Base-by-base conservation (phyloP, 2,113 vertebrate genomes). In the Sigmodon hispidus region DNA sequence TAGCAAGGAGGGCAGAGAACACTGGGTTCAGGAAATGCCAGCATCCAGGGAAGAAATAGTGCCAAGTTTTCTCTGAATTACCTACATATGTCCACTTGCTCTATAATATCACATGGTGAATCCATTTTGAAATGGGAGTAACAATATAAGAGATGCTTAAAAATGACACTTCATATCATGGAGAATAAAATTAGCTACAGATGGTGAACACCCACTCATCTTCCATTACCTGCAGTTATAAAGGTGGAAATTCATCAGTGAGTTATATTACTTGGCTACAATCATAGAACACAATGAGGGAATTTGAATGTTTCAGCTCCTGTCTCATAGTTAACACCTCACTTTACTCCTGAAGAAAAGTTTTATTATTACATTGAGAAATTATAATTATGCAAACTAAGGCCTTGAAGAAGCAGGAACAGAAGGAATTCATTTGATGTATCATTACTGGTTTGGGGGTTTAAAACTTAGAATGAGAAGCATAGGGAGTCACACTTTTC, bases 181-280 rank as follows among this genome's bases (percentile, higher is more conserved):
- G 93, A 87, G 95, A 92, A 75, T 89, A 69, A 90, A 95, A 96
- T 89, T 50, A 92, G 85, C 81, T 79, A 43, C 97, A 97, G 97
- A 97, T 96, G 96, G 95, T 40, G 50, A 88, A 11, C 79, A 43
- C 67, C 85, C 45, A 87, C 75, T 92, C 8, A 0, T 79, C 81
- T 67, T 75, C 92, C 63, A 10, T 43, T 87, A 92, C 93, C 85
- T 94, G 92, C 90, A 84, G 67, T 92, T 70, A 13, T 7, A 89
- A 92, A 90, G 86, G 76, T 75, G 86, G 72, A 45, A 45, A 59
- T 92, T 92, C 59, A 93, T 96, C 86, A 86, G 50, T 4, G 61
- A 96, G 26, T 92, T 67, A 57, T 61, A 77, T 87, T 48, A 31
- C 50, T 91, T 96, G 94, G 96, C 85, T 90, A 63, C 63, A 94